Evolutionary conservation across 2,888 invertebrate species (phyloP).

Genomic region (Hetaerina titia): DNA sequence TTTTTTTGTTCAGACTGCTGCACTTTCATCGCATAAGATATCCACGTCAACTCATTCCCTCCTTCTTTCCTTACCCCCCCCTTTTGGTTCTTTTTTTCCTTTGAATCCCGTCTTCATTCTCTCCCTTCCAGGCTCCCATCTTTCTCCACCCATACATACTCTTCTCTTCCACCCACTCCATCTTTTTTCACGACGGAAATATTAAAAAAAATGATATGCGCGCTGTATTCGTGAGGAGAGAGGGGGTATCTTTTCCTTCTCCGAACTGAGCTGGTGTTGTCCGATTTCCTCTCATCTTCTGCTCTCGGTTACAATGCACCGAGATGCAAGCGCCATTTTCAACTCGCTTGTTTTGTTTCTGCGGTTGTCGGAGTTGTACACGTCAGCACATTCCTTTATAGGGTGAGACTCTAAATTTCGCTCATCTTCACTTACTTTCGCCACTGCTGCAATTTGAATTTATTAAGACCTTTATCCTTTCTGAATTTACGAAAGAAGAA

Average conservation of each 20-base stretch:
- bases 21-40: conserved; percentile 60
- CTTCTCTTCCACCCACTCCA: not conserved
- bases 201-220: conserved; percentile 58
- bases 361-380: not conserved
- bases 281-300: conserved; percentile 56
- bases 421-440: not conserved
- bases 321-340: conserved; percentile 37
- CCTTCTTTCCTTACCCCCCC: not conserved
- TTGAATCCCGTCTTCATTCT: conserved; percentile 17
- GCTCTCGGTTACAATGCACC: not conserved
- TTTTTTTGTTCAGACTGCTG: conserved; percentile 37
- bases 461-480: not conserved
- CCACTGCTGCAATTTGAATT: not conserved
- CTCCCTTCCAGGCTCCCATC: not conserved
- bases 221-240: conserved; percentile 11
- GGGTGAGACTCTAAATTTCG: not conserved
- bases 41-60: conserved; percentile 33
- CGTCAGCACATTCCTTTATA: not conserved
- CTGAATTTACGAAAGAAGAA: not conserved
- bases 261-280: conserved; percentile 6
- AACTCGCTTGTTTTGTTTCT: conserved; percentile 11
- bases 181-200: conserved; percentile 36
- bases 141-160: not conserved
- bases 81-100: not conserved
- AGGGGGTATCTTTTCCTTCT: not conserved